phyloP scores from a whole-genome alignment of 2,797 vertebrate species.

The Yasuhikotakia modesta region DNA sequence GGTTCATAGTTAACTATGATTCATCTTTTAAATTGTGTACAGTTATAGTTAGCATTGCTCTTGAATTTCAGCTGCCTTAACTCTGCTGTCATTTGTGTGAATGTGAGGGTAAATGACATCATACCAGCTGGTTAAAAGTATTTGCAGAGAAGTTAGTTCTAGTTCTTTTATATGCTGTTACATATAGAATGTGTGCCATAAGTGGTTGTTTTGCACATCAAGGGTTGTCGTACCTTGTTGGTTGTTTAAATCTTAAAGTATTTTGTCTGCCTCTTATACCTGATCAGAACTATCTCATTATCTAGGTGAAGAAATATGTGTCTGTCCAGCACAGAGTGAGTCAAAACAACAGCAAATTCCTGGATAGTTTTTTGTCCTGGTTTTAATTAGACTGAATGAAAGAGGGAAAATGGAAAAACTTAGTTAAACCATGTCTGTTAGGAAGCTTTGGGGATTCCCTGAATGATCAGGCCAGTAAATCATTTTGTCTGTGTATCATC shows the following conservation, averaged over 20 bases:
- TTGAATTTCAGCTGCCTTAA: not conserved
- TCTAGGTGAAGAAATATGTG: not conserved
- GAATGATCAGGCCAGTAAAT: conserved; percentile 20
- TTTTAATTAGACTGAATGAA: conserved; percentile 13
- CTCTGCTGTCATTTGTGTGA: not conserved
- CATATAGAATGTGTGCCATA: not conserved
- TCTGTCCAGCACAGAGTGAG: not conserved
- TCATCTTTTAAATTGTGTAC: too few species aligned
- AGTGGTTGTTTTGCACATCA: not conserved
- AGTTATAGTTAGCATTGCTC: not conserved
- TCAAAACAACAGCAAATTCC: not conserved
- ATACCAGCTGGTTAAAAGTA: not conserved
- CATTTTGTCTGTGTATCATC: conserved; percentile 32
- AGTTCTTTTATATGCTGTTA: not conserved
- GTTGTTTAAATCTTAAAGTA: not conserved
- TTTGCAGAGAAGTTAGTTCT: too few species aligned
- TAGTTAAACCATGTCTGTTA: not conserved
- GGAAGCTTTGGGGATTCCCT: conserved; percentile 47
- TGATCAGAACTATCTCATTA: conserved; percentile 31
- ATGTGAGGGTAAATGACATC: not conserved
- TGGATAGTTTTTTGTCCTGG: not conserved
- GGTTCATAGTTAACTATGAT: too few species aligned
- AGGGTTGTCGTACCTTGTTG: not conserved
- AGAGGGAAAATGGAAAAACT: not conserved
- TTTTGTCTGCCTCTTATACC: conserved; percentile 18